A percentile compares a stretch with the other conserved stretches of the same genome.
Evolutionary conservation across 2,797 vertebrate species (phyloP).

Genomic region (Natrix natrix): DNA sequence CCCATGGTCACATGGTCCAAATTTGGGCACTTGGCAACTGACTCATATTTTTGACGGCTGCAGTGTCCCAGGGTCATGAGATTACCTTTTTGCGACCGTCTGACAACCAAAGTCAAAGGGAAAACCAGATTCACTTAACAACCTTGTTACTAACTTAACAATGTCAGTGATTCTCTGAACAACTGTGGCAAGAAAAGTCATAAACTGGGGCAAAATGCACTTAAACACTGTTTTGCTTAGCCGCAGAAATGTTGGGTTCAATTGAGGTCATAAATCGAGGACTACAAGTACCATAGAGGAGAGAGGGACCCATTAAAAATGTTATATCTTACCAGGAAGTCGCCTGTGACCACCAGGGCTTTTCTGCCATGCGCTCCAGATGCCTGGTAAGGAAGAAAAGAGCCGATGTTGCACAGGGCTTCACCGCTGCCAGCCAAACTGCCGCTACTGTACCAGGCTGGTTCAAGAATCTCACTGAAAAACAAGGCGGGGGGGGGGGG

Average conservation of each 20-base stretch:
- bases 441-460: conserved; percentile 49
- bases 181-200: neutral
- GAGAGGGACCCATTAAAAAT: neutral
- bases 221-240: neutral
- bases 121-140: too few species aligned
- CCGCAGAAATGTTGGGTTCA: neutral
- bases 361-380: neutral
- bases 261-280: neutral
- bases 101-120: too few species aligned
- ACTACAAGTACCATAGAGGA: neutral
- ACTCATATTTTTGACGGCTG: too few species aligned
- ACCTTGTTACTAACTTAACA: too few species aligned
- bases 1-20: too few species aligned
- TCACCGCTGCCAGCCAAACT: neutral
- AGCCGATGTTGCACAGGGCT: rapidly evolving
- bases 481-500: neutral
- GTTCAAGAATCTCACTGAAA: conserved; percentile 64
- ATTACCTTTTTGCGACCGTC: too few species aligned
- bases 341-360: conserved; percentile 70
- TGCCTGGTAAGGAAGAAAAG: neutral
- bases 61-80: too few species aligned
- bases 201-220: neutral
- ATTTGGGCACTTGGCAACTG: too few species aligned
- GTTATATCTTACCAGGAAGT: conserved; percentile 68
- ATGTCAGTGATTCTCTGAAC: too few species aligned